Base-by-base conservation (phyloP, 2,797 vertebrate genomes). In the Galagoides demidoff region DNA sequence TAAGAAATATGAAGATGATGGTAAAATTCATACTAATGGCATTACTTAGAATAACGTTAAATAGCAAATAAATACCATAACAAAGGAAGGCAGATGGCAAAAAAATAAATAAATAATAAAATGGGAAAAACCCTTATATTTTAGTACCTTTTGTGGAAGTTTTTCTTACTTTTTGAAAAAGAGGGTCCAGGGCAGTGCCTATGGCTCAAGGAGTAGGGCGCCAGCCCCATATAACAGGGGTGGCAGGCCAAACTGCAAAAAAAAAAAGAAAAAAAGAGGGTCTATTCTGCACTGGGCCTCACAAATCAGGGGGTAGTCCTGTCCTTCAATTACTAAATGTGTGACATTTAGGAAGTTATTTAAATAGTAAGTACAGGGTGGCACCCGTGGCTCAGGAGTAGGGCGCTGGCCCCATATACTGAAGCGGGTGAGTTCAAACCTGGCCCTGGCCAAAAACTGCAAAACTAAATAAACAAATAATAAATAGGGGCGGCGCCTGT, bases 81-180 rank as follows among this genome's bases (percentile, higher is more conserved):
- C 76, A 74, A 57, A 23, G 49, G 13, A 79, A 14, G 34, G 49
- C 43, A 78, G 34, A 85, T 25, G 29, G 3, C 1, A 19, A 90
- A 81, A 95, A 76, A 64, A 64, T 66, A 16, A 25, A 39, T 73
- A 16, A 25, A 39, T 73, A 68, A 27, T 3, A 74, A 64, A 64
- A 73, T 4, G 49, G 45, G 27, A 23, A 19, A 43, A 81, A 57
- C 22, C 19, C 37, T 82, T 64, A 66, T 84, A 76, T 76, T 94
- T 83, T 76, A 76, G 78, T 74, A 59, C 9, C 70, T 89, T 88
- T 16, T 88, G 74, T 61, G 16, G 25, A 20, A 76, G 5, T 23
- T 89, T 77, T 27, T 55, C 17, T 45, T 85, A 13, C 13, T 71
- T 43, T 85, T 90, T 90, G n/a, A 94, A 78, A 34, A 94, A 78